Base-by-base conservation (phyloP, 2,113 vertebrate species). In the Sceloporus tristichus region DNA sequence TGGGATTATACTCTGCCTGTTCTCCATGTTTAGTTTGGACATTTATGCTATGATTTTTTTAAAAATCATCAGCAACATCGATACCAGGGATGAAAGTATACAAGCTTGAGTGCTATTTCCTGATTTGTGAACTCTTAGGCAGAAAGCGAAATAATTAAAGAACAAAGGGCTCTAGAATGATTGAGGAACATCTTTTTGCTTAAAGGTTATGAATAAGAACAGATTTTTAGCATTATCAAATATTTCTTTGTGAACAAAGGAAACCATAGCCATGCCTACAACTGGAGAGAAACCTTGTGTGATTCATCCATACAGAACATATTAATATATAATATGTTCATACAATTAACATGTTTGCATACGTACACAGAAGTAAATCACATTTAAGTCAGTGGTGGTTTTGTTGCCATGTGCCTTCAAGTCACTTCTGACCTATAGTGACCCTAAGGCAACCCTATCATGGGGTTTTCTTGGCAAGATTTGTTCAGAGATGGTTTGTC, bases 141-240 rank as follows among this genome's bases (percentile, higher is more conserved):
- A 78, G 76, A 91, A 81, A 82, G 73, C 42, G 78, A 81, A 88
- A 92, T 85, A 88, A 89, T 92, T 2, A 91, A 93, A 88, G 59
- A 7, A 0, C 85, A 70, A 38, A 65, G 84, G 87, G 66, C 40
- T 84, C 66, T 84, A 85, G 79, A 75, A 90, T 79, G 71, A 62
- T 87, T 89, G 81, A 90, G 77, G 77, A 87, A 62, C 4, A 79
- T 85, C 73, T 88, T 84, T 77, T 80, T 56, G 27, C 48, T 82
- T 42, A 25, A 68, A 82, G 87, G 25, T 87, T 88, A 75, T 14
- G 73, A 91, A 79, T 38, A 78, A 90, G 85, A 92, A 91, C 1
- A 5, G 84, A 91, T 91, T 90, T 79, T 93, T 93, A 87, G 77
- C 29, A 5, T 82, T 79, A 70, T 29, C 34, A 83, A 18, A 5